Percentiles rank a stretch among this genome's conserved stretches.
Evolutionary conservation across 1,140 invertebrate genomes (phyloP).

Genomic region (Neelides sp.): DNA sequence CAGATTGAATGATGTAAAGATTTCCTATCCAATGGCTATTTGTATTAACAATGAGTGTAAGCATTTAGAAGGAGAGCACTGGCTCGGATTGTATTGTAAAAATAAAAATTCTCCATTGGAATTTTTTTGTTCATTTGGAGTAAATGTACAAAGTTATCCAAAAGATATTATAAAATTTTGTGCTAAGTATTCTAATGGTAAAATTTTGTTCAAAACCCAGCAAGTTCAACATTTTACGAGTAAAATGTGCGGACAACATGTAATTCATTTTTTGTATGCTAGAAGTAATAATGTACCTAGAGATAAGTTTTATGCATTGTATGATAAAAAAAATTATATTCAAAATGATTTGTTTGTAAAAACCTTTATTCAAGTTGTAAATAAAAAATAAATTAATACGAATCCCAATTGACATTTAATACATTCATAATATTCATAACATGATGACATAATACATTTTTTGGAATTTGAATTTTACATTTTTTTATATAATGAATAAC

Average conservation of each 20-base stretch:
- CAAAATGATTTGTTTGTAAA: neutral
- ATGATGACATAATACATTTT: neutral
- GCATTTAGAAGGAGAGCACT: constrained; percentile 17
- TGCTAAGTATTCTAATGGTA: neutral
- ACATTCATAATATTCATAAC: neutral
- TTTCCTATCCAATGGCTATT: constrained; percentile 1
- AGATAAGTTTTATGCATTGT: neutral
- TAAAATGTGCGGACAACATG: constrained; percentile 10
- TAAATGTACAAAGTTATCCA: neutral
- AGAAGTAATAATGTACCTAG: neutral
- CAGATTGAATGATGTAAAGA: neutral
- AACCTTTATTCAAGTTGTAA: neutral
- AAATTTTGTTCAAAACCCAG: neutral
- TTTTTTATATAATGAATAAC: neutral
- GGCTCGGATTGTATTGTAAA: constrained; percentile 12
- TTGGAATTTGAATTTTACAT: neutral
- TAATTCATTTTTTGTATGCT: constrained; percentile 5
- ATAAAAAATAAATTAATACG: neutral
- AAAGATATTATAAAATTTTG: constrained; percentile 1
- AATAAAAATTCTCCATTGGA: neutral
- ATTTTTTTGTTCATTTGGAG: constrained; percentile 19
- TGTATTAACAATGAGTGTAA: constrained; percentile 11
- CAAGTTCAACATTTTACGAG: neutral
- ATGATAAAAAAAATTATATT: neutral
- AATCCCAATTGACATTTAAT: neutral